These are phyloP conservation scores for Machimus atricapillus DNA, from an alignment of 2,888 invertebrate genomes.

Conservation along the genomic window DNA sequence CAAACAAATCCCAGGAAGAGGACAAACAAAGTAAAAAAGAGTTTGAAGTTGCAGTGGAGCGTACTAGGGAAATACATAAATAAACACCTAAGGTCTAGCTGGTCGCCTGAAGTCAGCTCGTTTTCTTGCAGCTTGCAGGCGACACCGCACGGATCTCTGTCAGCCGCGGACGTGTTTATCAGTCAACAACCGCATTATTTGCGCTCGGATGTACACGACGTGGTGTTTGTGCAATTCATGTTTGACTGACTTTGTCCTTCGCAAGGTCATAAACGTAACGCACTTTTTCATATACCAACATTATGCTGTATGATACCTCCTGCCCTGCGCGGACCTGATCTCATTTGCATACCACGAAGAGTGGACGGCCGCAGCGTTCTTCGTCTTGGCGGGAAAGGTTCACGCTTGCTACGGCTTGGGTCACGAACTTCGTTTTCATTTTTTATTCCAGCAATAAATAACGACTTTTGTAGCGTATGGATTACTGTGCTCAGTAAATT, in stretches of 20 bases:
- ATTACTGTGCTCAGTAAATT: conserved; percentile 2
- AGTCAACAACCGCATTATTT: not conserved
- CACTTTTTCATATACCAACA: conserved; percentile 21
- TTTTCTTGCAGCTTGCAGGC: not conserved
- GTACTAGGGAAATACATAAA: conserved; percentile 3
- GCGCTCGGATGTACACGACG: not conserved
- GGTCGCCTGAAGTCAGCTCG: conserved; percentile 4
- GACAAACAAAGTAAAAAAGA: conserved; percentile 14
- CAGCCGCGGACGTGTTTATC: conserved; percentile 10
- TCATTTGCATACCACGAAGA: conserved; percentile 6
- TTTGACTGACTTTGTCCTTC: conserved; percentile 38
- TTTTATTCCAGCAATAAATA: conserved; percentile 17
- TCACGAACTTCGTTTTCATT: not conserved
- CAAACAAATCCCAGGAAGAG: conserved; percentile 26
- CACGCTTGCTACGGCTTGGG: not conserved
- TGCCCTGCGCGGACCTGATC: not conserved
- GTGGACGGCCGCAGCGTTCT: not conserved
- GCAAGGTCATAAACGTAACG: conserved; percentile 38
- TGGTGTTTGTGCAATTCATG: conserved; percentile 36
- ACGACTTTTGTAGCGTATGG: conserved; percentile 3
- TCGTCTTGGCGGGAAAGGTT: not conserved
- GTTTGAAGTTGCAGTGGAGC: conserved; percentile 2
- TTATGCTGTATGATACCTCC: not conserved
- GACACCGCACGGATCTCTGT: not conserved
- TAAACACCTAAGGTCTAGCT: conserved; percentile 18